A percentile compares a stretch with the other conserved stretches of the same genome.
phyloP scores from a whole-genome alignment of 2,797 vertebrate species.

The Gambelia wislizenii region DNA sequence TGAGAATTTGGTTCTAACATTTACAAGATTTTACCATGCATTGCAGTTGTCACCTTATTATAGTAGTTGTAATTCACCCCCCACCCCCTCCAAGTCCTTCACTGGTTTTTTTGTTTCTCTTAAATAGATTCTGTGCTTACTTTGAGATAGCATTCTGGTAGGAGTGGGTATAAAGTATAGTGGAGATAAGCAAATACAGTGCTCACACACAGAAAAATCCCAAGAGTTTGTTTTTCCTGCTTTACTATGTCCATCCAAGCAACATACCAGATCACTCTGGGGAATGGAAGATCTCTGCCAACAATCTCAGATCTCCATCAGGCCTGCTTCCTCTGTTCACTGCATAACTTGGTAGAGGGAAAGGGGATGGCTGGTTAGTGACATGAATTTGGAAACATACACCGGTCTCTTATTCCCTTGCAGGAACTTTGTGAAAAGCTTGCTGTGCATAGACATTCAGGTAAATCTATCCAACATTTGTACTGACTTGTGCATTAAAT shows the following conservation, averaged over 20 bases:
- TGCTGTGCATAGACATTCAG: not conserved
- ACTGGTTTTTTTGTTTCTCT: not conserved
- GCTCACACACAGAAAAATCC: not conserved
- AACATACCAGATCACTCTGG: not conserved
- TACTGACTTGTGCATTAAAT: not conserved
- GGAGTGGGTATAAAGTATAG: not conserved
- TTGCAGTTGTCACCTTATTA: not conserved
- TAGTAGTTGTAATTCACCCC: not conserved
- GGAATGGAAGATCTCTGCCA: not conserved
- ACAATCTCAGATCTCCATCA: not conserved
- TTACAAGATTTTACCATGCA: not conserved
- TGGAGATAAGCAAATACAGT: not conserved
- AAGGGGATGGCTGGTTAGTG: not conserved
- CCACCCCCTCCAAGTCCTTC: not conserved
- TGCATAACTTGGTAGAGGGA: not conserved
- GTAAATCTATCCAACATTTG: not conserved
- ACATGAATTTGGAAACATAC: not conserved
- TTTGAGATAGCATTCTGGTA: not conserved
- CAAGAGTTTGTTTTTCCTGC: not conserved
- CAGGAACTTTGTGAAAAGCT: not conserved
- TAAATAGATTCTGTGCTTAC: not conserved
- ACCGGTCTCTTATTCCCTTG: not conserved
- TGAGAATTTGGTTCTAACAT: not conserved
- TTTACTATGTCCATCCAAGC: not conserved
- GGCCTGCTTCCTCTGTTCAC: not conserved